These are phyloP conservation scores for Microcebus tavaratra DNA, from an alignment of 2,113 vertebrate genomes.

Conservation along the genomic window DNA sequence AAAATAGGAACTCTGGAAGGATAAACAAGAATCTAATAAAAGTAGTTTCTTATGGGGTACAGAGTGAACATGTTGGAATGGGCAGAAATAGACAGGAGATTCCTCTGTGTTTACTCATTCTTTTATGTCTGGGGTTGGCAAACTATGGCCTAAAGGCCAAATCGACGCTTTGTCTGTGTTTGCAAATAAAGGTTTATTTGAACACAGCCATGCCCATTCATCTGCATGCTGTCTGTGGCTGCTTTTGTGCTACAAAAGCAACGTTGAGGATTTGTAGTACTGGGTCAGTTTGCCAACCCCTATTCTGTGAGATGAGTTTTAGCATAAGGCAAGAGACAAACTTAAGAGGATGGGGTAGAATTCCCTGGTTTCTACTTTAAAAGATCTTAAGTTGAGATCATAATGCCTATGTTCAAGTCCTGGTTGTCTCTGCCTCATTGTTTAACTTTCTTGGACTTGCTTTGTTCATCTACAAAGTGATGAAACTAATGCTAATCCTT, in stretches of 20 bases:
- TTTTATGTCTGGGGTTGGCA: not conserved
- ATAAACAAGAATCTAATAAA: not conserved
- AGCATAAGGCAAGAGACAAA: not conserved
- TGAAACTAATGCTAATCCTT: not conserved
- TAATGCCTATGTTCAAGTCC: not conserved
- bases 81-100: not conserved
- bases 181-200: not conserved
- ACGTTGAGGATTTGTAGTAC: not conserved
- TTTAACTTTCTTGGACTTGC: not conserved
- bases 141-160: not conserved
- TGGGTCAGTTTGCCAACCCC: not conserved
- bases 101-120: not conserved
- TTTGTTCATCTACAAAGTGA: not conserved
- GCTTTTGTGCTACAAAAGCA: not conserved
- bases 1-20: not conserved
- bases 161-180: not conserved
- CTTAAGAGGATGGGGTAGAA: not conserved
- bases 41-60: not conserved
- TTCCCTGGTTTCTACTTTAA: not conserved
- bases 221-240: not conserved
- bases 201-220: not conserved
- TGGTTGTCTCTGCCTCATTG: not conserved
- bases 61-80: not conserved
- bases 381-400: not conserved
- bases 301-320: not conserved